phyloP scores from a whole-genome alignment of 2,797 vertebrate species.

The Discoglossus pictus region DNA sequence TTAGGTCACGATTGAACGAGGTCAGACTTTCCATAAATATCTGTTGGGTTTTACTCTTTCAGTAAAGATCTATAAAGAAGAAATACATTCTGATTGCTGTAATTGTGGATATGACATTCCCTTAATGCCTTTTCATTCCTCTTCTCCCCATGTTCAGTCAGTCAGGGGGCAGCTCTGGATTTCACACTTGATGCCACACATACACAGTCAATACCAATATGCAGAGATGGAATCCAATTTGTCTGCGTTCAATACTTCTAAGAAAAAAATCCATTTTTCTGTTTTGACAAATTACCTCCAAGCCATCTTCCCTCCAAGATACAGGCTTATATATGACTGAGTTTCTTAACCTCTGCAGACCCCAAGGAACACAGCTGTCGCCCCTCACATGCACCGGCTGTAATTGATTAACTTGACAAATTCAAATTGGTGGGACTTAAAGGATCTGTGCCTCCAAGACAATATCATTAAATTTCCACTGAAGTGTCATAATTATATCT shows the following conservation, averaged over 20 bases:
- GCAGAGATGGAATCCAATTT: slow-evolving; percentile 41
- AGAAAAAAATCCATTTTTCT: slow-evolving; percentile 34
- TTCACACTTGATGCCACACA: slow-evolving; percentile 10
- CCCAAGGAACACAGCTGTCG: too few species aligned
- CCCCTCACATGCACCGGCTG: too few species aligned
- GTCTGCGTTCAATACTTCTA: slow-evolving; percentile 15
- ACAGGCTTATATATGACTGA: slow-evolving; percentile 4
- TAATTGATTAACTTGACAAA: too few species aligned
- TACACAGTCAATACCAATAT: slow-evolving; percentile 35
- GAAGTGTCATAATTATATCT: too few species aligned
- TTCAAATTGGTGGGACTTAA: too few species aligned
- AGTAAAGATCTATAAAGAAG: too few species aligned
- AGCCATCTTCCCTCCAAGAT: not conserved
- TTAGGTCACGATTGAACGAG: too few species aligned
- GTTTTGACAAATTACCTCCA: slow-evolving; percentile 33
- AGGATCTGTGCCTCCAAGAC: too few species aligned
- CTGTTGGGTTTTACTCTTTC: too few species aligned
- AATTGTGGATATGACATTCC: not conserved
- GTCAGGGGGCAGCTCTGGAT: slow-evolving; percentile 8
- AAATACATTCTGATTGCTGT: too few species aligned
- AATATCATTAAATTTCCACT: too few species aligned
- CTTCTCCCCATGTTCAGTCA: not conserved
- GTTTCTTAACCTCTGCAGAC: not conserved
- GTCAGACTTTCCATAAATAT: too few species aligned
- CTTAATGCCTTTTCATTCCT: slow-evolving; percentile 9